Conservation (phyloP, 2,797 vertebrate genomes). For the Knipowitschia caucasica region DNA sequence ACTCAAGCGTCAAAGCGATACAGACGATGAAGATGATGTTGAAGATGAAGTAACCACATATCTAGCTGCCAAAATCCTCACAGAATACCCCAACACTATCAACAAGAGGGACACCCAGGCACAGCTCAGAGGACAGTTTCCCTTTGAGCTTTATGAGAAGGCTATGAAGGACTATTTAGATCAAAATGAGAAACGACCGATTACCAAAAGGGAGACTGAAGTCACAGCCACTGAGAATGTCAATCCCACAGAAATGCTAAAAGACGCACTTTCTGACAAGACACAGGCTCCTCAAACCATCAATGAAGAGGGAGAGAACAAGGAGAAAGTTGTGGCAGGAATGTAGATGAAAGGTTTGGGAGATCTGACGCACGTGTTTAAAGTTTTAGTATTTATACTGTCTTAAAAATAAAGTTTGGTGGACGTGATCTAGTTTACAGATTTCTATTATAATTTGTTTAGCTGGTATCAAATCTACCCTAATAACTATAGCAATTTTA, state of each 20-base stretch:
- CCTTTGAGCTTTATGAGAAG: slow-evolving; percentile 85
- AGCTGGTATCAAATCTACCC: slow-evolving; percentile 70
- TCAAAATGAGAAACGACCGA: slow-evolving; percentile 69
- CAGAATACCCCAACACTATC: slow-evolving; percentile 86
- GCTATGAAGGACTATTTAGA: slow-evolving; percentile 85
- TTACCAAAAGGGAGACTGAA: slow-evolving; percentile 79
- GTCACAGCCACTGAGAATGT: slow-evolving; percentile 63
- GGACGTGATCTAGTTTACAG: slow-evolving; percentile 80
- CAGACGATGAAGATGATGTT: slow-evolving; percentile 79
- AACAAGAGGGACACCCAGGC: slow-evolving; percentile 76
- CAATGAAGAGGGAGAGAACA: slow-evolving; percentile 77
- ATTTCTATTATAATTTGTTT: slow-evolving; percentile 73
- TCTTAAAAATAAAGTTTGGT: slow-evolving; percentile 71
- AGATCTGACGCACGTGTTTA: slow-evolving; percentile 42
- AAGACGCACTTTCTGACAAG: slow-evolving; percentile 84
- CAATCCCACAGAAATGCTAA: slow-evolving; percentile 73
- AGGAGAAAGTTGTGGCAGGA: slow-evolving; percentile 85
- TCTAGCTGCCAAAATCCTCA: slow-evolving; percentile 85
- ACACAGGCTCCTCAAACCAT: slow-evolving; percentile 85
- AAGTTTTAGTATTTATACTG: slow-evolving; percentile 71
- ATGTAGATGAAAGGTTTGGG: slow-evolving; percentile 70
- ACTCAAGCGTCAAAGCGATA: slow-evolving; percentile 75
- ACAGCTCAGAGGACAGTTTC: slow-evolving; percentile 78
- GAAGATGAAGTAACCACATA: slow-evolving; percentile 92
- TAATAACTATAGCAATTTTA: slow-evolving; percentile 55